These are phyloP conservation scores for Acanthoscelides obtectus DNA, from an alignment of 2,888 invertebrate species.

Conservation along the genomic window DNA sequence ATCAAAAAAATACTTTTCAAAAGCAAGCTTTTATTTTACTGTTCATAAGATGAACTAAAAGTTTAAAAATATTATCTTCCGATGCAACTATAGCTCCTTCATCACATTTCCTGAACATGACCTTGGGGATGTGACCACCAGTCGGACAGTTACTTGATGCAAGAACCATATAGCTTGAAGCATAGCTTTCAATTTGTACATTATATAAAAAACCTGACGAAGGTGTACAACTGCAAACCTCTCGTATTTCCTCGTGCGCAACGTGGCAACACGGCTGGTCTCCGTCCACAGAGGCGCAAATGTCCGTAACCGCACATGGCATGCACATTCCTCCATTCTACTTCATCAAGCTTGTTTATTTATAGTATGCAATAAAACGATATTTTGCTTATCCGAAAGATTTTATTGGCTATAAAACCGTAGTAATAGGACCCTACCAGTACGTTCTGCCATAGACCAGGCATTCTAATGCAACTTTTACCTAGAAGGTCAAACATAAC, in stretches of 20 bases:
- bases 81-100: no score
- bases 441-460: not conserved
- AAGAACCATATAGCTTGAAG: no score
- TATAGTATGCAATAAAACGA: not conserved
- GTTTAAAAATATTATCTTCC: no score
- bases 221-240: no score
- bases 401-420: not conserved
- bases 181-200: no score
- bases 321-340: not conserved
- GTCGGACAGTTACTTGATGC: no score
- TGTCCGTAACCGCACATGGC: not conserved
- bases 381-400: not conserved
- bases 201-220: no score
- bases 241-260: not conserved
- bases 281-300: not conserved
- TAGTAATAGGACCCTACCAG: not conserved
- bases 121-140: no score
- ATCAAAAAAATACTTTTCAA: no score
- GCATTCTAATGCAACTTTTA: not conserved
- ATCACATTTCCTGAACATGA: no score
- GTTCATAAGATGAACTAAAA: no score
- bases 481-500: not conserved
- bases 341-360: not conserved
- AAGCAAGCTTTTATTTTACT: no score
- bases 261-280: not conserved